These are phyloP conservation scores for Lepidochrysops patricia DNA, from an alignment of 2,888 invertebrate species.

Conservation along the genomic window DNA sequence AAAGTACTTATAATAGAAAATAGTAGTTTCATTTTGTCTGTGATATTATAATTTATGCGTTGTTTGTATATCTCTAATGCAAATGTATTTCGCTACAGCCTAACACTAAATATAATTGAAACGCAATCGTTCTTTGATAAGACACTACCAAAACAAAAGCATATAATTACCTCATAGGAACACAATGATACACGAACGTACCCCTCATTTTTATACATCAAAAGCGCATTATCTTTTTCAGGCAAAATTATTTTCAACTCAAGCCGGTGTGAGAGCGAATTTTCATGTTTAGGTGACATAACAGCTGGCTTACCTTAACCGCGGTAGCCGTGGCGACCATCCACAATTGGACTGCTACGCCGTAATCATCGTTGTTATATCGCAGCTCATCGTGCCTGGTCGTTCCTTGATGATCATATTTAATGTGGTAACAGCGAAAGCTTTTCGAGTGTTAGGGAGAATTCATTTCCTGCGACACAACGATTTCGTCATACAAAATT, in stretches of 20 bases:
- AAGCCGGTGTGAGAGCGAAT: conserved; percentile 3
- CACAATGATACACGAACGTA: not conserved
- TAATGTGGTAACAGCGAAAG: conserved; percentile 7
- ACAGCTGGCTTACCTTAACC: conserved; percentile 7
- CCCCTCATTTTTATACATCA: not conserved
- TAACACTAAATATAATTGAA: too few species aligned
- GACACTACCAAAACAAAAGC: not conserved
- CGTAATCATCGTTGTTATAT: too few species aligned
- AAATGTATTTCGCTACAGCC: too few species aligned
- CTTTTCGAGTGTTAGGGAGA: conserved; percentile 1
- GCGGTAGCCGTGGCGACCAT: not conserved
- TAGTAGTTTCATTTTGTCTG: too few species aligned
- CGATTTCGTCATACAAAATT: too few species aligned
- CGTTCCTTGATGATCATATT: conserved; percentile 6
- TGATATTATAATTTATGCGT: too few species aligned
- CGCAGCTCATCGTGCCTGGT: not conserved
- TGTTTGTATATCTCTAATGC: too few species aligned
- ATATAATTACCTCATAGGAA: not conserved
- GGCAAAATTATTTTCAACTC: conserved; percentile 5
- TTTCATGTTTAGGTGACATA: conserved; percentile 8
- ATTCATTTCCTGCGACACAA: too few species aligned
- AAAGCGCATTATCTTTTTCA: conserved; percentile 4
- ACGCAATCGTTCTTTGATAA: too few species aligned
- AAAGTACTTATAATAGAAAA: too few species aligned
- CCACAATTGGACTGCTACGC: not conserved